phyloP scores from a whole-genome alignment of 2,888 invertebrate species.

The Meteorus colon region DNA sequence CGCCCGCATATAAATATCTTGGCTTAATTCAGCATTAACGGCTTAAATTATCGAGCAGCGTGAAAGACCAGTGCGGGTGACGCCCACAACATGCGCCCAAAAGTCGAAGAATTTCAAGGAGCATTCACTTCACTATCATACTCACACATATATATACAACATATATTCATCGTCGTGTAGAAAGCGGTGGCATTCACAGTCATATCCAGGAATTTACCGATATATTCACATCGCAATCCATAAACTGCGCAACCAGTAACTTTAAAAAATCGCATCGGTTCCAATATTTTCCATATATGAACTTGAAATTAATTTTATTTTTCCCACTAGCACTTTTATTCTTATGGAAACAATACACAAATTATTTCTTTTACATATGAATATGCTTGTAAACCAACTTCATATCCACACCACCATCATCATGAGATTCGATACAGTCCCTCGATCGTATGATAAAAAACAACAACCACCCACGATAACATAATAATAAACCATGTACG shows the following conservation, averaged over 20 bases:
- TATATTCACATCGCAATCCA: background rate
- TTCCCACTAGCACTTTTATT: background rate
- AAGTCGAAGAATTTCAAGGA: slow-evolving; percentile 27
- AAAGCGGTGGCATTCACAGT: slow-evolving; percentile 55
- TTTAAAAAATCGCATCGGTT: slow-evolving; percentile 9
- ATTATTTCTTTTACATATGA: background rate
- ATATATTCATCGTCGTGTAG: slow-evolving; percentile 40
- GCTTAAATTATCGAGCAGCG: slow-evolving; percentile 62
- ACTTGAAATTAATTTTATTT: background rate
- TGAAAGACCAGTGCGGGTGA: slow-evolving; percentile 49
- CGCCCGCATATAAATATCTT: slow-evolving; percentile 59
- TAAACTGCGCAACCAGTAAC: background rate
- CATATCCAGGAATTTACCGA: slow-evolving; percentile 47
- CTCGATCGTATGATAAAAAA: background rate
- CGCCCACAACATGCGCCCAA: slow-evolving; percentile 43
- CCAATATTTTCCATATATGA: slow-evolving; percentile 13
- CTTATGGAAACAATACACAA: background rate
- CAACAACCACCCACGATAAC: slow-evolving; percentile 27
- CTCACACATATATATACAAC: background rate
- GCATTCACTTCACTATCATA: slow-evolving; percentile 9
- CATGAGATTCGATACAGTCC: slow-evolving; percentile 23
- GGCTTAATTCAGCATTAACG: slow-evolving; percentile 68
- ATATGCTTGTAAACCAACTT: background rate
- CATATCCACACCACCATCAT: background rate
- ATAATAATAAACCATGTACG: slow-evolving; percentile 23